Percentiles rank a stretch among this genome's conserved stretches.
phyloP scores from a whole-genome alignment of 64 coral and sea anemone species.

The Stichodactyla helianthus region DNA sequence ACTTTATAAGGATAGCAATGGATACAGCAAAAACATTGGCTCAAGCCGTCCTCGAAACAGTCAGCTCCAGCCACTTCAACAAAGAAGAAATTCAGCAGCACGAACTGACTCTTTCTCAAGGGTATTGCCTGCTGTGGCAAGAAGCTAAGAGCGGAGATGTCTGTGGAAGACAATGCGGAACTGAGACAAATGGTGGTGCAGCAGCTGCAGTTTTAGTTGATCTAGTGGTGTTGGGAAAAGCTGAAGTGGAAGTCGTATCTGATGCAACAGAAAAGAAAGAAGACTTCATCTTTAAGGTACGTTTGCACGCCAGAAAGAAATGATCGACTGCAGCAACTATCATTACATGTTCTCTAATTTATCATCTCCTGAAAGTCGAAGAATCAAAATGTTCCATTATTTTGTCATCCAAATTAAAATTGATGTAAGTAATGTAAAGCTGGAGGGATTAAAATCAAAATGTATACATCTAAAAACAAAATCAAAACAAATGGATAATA shows the following conservation, averaged over 20 bases:
- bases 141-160: conserved; percentile 30
- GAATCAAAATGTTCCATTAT: too few relatives aligned
- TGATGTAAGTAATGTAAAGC: too few relatives aligned
- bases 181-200: conserved; percentile 14
- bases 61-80: not conserved
- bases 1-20: not conserved
- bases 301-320: not conserved
- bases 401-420: too few relatives aligned
- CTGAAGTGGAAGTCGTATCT: conserved; percentile 13
- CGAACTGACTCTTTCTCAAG: conserved; percentile 34
- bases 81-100: not conserved
- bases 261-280: not conserved
- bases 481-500: too few relatives aligned
- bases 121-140: conserved; percentile 45
- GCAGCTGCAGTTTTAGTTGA: conserved; percentile 17
- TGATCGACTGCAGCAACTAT: too few relatives aligned
- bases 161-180: not conserved
- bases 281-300: not conserved
- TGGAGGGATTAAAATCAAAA: too few relatives aligned
- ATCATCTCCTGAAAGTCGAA: too few relatives aligned
- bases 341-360: too few relatives aligned
- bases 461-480: too few relatives aligned
- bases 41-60: not conserved
- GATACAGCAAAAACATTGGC: conserved; percentile 3
- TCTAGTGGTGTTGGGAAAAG: conserved; percentile 22